Evolutionary conservation across 2,113 vertebrate genomes (phyloP).

Genomic region (Felis catus): DNA sequence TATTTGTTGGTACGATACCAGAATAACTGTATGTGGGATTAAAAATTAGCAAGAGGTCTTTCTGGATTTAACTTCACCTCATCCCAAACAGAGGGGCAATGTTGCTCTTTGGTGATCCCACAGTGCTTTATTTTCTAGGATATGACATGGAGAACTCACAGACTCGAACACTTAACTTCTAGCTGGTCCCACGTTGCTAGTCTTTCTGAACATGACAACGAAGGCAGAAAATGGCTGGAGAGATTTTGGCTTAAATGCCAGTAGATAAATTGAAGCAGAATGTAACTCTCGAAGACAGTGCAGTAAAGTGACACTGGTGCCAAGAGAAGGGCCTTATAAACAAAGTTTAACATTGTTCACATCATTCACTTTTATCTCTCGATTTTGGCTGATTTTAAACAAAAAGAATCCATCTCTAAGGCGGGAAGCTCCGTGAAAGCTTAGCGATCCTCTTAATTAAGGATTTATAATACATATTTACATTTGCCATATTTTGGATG

Average conservation of each 20-base stretch:
- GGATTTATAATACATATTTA: constrained; percentile 75
- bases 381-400: constrained; percentile 57
- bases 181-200: neutral
- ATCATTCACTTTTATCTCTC: constrained; percentile 43
- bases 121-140: neutral
- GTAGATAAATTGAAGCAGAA: neutral
- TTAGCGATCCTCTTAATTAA: constrained; percentile 66
- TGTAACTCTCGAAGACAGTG: neutral
- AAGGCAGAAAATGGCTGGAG: neutral
- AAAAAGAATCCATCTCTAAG: constrained; percentile 54
- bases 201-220: neutral
- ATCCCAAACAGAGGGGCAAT: neutral
- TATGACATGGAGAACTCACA: neutral
- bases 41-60: neutral
- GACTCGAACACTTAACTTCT: neutral
- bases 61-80: constrained; percentile 3
- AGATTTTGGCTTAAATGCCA: neutral
- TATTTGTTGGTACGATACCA: neutral
- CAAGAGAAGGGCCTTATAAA: constrained; percentile 17
- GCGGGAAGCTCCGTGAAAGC: constrained; percentile 51
- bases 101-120: neutral
- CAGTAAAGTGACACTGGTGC: neutral
- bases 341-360: constrained; percentile 11
- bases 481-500: constrained; percentile 75
- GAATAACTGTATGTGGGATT: neutral